Evolutionary conservation across 2,113 vertebrate species (phyloP).

Genomic region (Pteruthius melanotis): DNA sequence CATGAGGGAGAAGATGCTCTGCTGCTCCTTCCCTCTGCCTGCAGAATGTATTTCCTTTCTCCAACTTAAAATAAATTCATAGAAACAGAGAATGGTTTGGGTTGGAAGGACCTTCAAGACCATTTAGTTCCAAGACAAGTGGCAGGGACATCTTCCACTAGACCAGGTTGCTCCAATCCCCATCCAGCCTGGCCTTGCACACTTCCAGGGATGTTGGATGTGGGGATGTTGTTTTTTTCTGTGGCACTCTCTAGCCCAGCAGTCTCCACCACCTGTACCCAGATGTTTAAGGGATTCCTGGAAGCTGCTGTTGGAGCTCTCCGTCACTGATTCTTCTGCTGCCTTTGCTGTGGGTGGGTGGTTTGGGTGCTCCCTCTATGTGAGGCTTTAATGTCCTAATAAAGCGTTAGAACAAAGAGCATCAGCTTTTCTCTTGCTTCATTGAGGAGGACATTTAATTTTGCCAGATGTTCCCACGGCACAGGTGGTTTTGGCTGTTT

Average conservation of each 20-base stretch:
- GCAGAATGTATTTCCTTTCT: not conserved
- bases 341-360: not conserved
- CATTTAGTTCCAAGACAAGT: accelerated
- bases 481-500: not conserved
- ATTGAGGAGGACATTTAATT: not conserved
- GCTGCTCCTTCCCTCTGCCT: not conserved
- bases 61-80: not conserved
- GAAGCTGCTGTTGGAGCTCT: not conserved
- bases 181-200: not conserved
- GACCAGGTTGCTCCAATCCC: not conserved
- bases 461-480: not conserved
- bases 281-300: not conserved
- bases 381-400: not conserved
- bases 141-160: not conserved
- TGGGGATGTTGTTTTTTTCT: not conserved
- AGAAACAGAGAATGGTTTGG: not conserved
- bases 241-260: not conserved
- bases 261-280: not conserved
- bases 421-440: not conserved
- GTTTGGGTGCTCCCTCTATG: not conserved
- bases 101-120: not conserved
- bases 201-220: not conserved
- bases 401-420: not conserved
- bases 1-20: not conserved
- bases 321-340: accelerated